These are phyloP conservation scores for Dromas ardeola DNA, from an alignment of 2,113 vertebrate genomes.

Conservation along the genomic window DNA sequence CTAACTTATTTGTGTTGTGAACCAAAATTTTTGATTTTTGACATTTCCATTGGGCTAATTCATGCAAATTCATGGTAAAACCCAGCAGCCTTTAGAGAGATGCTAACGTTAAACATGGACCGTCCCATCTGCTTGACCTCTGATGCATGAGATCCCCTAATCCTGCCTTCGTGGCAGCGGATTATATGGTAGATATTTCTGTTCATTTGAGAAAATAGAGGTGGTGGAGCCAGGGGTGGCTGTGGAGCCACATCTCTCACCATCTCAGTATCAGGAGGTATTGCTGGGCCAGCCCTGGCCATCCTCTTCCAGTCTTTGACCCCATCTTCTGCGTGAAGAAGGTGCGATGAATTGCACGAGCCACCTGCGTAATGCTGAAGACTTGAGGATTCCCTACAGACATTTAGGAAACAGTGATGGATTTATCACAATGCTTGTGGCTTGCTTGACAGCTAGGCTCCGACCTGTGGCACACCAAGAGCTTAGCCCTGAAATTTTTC, in stretches of 20 bases:
- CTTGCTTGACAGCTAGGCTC: background rate
- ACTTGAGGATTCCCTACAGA: background rate
- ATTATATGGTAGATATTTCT: background rate
- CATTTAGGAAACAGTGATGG: background rate
- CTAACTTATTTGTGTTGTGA: background rate
- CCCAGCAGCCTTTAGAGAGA: background rate
- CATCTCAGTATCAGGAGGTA: no score
- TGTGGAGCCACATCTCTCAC: background rate
- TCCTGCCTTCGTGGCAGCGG: background rate
- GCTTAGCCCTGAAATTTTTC: background rate
- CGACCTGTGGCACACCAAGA: background rate
- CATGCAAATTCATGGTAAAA: background rate
- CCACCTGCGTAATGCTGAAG: background rate
- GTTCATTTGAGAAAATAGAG: background rate
- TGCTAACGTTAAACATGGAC: background rate
- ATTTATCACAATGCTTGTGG: background rate
- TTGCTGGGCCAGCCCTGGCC: background rate
- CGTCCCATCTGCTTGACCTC: background rate
- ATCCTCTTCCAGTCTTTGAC: background rate
- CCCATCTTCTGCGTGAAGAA: background rate
- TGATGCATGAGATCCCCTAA: background rate
- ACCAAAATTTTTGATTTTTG: background rate
- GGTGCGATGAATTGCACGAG: rapidly evolving
- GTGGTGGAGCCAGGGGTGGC: no score
- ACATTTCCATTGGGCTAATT: rapidly evolving